These are phyloP conservation scores for Oryzias javanicus DNA, from an alignment of 2,113 vertebrate genomes.

Conservation along the genomic window DNA sequence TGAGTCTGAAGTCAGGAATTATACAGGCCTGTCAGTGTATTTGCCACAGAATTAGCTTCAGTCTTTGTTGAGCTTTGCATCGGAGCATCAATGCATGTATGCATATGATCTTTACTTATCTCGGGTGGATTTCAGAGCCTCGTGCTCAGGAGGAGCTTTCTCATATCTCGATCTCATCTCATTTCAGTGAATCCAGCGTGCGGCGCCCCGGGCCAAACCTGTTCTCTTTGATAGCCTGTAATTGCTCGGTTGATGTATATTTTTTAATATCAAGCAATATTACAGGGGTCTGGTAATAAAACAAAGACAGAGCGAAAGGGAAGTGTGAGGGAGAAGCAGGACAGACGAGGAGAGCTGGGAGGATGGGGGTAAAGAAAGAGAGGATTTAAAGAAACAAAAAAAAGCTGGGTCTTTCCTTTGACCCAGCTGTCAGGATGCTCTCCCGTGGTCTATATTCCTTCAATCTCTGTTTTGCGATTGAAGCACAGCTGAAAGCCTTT, in stretches of 20 bases:
- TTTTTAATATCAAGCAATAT: slow-evolving; percentile 81
- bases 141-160: slow-evolving; percentile 27
- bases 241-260: slow-evolving; percentile 80
- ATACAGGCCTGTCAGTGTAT: too few relatives aligned
- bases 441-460: neutral
- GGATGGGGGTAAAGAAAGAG: slow-evolving; percentile 16
- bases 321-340: slow-evolving; percentile 26
- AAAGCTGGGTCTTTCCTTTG: slow-evolving; percentile 1
- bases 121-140: slow-evolving; percentile 27
- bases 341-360: too few relatives aligned
- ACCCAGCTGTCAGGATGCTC: neutral
- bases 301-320: slow-evolving; percentile 50
- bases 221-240: slow-evolving; percentile 75
- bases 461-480: neutral
- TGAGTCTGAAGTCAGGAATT: too few relatives aligned
- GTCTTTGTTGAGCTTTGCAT: slow-evolving; percentile 27
- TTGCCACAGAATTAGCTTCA: neutral
- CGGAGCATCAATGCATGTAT: slow-evolving; percentile 5
- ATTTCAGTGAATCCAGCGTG: slow-evolving; percentile 54
- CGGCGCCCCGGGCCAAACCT: slow-evolving; percentile 67
- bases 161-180: slow-evolving; percentile 45
- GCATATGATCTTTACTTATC: slow-evolving; percentile 22
- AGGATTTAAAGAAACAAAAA: slow-evolving; percentile 3
- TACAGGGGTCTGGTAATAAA: slow-evolving; percentile 73
- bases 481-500: neutral